A percentile compares a stretch with the other conserved stretches of the same genome.
phyloP scores from a whole-genome alignment of 2,888 invertebrate species.

The Acleris literana region DNA sequence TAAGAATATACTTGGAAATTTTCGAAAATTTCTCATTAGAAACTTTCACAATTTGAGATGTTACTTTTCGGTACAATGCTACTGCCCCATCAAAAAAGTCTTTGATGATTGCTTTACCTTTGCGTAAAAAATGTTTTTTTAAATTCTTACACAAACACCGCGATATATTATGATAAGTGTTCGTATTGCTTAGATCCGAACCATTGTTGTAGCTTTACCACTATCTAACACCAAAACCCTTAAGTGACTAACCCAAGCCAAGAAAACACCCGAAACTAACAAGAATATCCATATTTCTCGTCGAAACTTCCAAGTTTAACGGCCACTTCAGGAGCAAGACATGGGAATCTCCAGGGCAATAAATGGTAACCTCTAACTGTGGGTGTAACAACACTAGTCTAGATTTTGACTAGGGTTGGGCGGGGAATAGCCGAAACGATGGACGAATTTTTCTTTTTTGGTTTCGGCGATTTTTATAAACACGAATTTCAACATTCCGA shows the following conservation, averaged over 20 bases:
- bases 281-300: constrained; percentile 24
- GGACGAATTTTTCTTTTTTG: background rate
- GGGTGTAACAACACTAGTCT: constrained; percentile 28
- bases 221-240: background rate
- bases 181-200: no score
- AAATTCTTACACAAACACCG: no score
- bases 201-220: no score
- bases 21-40: no score
- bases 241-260: background rate
- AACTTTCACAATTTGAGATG: no score
- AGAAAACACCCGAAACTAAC: background rate
- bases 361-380: constrained; percentile 25
- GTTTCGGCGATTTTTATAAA: background rate
- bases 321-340: constrained; percentile 27
- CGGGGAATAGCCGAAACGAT: background rate
- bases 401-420: constrained; percentile 12
- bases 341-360: constrained; percentile 28
- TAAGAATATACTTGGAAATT: no score
- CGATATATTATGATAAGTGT: no score
- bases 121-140: no score
- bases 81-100: no score
- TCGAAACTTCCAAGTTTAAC: constrained; percentile 18
- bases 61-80: no score
- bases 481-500: no score
- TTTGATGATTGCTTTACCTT: no score